Percentiles rank a stretch among this genome's conserved stretches.
Evolutionary conservation across 2,113 vertebrate genomes (phyloP).

Genomic region (Prionailurus viverrinus): DNA sequence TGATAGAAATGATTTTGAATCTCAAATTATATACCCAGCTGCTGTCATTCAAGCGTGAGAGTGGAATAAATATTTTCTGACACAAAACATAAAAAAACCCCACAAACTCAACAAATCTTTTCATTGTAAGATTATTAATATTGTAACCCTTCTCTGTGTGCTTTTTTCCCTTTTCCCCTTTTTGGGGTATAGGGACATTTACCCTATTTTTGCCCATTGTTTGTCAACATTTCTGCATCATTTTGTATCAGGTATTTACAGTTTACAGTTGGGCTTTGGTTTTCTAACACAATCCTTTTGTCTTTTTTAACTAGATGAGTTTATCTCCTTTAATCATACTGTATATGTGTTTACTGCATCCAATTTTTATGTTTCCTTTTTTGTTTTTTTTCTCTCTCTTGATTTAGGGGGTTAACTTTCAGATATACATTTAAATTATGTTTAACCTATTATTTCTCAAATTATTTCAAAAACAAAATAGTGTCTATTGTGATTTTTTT

Average conservation of each 20-base stretch:
- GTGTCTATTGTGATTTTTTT: not conserved
- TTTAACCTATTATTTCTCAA: slow-evolving; percentile 58
- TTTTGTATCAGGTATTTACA: slow-evolving; percentile 11
- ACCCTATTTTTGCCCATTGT: not conserved
- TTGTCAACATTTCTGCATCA: not conserved
- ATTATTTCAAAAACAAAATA: slow-evolving; percentile 3
- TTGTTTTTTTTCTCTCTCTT: not conserved
- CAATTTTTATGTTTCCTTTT: slow-evolving; percentile 11
- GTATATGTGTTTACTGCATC: not conserved
- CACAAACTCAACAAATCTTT: not conserved
- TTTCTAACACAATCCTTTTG: not conserved
- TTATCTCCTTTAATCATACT: slow-evolving; percentile 30
- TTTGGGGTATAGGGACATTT: not conserved
- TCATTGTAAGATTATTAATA: not conserved
- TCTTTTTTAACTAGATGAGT: not conserved
- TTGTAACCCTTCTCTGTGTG: not conserved
- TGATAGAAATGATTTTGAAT: too few relatives aligned
- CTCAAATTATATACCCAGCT: too few relatives aligned
- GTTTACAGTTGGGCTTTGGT: not conserved
- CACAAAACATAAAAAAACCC: too few relatives aligned
- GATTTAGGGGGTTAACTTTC: slow-evolving; percentile 7
- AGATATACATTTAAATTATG: not conserved
- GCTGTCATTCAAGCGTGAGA: too few relatives aligned
- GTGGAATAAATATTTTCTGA: too few relatives aligned
- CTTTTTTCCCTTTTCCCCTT: not conserved